These are phyloP conservation scores for Barnardius zonarius DNA, from an alignment of 2,113 vertebrate species.

Conservation along the genomic window DNA sequence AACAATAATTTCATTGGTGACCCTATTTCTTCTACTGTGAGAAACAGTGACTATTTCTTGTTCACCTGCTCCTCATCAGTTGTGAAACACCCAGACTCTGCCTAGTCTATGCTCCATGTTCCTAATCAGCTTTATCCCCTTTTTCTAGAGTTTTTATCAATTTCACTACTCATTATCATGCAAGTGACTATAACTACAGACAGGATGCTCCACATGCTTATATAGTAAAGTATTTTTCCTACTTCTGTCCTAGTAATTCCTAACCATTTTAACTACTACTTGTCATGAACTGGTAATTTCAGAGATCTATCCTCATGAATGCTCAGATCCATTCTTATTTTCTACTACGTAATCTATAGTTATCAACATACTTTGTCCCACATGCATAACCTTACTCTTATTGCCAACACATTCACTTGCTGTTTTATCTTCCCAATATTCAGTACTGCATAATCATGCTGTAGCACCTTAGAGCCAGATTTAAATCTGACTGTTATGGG, in stretches of 20 bases:
- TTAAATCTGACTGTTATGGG: not conserved
- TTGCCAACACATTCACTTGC: not conserved
- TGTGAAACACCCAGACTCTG: not conserved
- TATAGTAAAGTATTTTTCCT: not conserved
- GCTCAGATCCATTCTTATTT: not conserved
- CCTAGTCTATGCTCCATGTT: not conserved
- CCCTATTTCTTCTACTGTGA: not conserved
- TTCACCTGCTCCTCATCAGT: not conserved
- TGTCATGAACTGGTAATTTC: not conserved
- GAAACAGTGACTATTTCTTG: not conserved
- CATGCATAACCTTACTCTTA: not conserved
- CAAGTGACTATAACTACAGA: not conserved
- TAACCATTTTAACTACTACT: not conserved
- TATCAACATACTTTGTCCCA: not conserved
- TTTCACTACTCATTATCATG: not conserved
- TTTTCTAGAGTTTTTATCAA: not conserved
- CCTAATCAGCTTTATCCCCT: not conserved
- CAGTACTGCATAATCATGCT: not conserved
- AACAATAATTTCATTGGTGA: constrained; percentile 47
- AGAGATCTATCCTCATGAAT: not conserved
- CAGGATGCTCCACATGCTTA: not conserved
- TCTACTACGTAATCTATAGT: not conserved
- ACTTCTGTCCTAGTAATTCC: not conserved
- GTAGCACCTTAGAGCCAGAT: not conserved
- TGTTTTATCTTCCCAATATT: not conserved